Evolutionary conservation across 1,140 invertebrate species (phyloP).

Genomic region (Diuraphis noxia): DNA sequence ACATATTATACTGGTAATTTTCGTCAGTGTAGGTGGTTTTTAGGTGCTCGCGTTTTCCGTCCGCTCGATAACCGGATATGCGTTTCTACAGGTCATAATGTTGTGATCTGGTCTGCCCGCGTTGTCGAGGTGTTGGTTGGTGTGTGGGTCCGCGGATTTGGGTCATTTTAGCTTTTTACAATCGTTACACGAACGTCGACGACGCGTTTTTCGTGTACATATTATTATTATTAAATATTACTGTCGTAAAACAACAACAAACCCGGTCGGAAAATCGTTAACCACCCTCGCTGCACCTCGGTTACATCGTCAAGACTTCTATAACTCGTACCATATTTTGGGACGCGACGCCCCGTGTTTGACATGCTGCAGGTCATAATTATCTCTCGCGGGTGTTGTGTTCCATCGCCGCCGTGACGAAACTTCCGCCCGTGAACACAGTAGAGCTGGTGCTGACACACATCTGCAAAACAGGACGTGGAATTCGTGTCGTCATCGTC

Average conservation of each 20-base stretch:
- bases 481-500: not conserved
- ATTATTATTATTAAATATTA: not conserved
- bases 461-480: slow-evolving; percentile 2
- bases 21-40: not conserved
- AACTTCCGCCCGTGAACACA: not conserved
- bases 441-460: not conserved
- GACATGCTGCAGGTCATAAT: not conserved
- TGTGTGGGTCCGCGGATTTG: not conserved
- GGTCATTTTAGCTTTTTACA: not conserved
- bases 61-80: not conserved
- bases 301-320: not conserved
- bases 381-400: not conserved
- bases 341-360: not conserved
- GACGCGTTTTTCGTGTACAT: not conserved
- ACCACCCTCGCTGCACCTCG: not conserved
- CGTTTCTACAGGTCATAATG: not conserved
- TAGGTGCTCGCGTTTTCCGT: not conserved
- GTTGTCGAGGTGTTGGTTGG: not conserved
- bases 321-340: not conserved
- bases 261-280: not conserved
- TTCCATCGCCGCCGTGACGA: not conserved
- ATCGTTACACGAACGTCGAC: not conserved
- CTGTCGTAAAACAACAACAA: not conserved
- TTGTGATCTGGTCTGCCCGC: not conserved
- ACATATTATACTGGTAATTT: too few relatives aligned